Evolutionary conservation across 2,888 invertebrate genomes (phyloP).

Genomic region (Physocephala rufipes): DNA sequence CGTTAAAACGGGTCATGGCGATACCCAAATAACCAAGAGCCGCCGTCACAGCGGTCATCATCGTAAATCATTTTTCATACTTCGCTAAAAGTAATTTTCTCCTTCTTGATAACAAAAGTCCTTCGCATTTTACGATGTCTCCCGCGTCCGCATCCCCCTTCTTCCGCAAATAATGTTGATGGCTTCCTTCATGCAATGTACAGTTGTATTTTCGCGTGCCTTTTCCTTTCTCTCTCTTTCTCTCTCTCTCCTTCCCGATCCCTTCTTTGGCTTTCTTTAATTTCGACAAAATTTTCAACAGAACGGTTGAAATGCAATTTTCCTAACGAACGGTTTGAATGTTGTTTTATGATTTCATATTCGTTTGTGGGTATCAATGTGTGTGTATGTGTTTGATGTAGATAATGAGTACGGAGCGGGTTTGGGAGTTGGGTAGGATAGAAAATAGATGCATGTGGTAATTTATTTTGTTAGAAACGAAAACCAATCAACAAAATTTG

Average conservation of each 20-base stretch:
- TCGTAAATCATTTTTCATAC: conserved; percentile 41
- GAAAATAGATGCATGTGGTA: too few relatives aligned
- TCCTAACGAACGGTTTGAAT: not conserved
- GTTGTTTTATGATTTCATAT: not conserved
- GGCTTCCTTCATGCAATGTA: not conserved
- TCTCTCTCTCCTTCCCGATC: not conserved
- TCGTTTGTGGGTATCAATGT: not conserved
- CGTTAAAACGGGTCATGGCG: too few relatives aligned
- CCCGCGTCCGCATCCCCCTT: not conserved
- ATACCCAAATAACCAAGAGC: conserved; percentile 14
- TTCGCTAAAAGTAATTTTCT: conserved; percentile 38
- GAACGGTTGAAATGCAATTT: not conserved
- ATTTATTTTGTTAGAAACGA: not conserved
- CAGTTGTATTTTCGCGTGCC: not conserved
- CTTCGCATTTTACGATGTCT: not conserved
- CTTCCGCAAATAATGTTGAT: too few relatives aligned
- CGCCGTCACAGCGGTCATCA: conserved; percentile 31
- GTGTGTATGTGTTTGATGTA: not conserved
- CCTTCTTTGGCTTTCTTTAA: not conserved
- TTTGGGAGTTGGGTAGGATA: too few relatives aligned
- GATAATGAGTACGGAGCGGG: not conserved
- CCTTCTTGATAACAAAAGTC: conserved; percentile 6
- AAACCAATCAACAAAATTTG: conserved; percentile 8
- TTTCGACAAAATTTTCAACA: conserved; percentile 1
- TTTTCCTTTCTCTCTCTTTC: not conserved